A percentile compares a stretch with the other conserved stretches of the same genome.
Evolutionary conservation across 2,888 invertebrate genomes (phyloP).

Genomic region (Troides oblongomaculatus): DNA sequence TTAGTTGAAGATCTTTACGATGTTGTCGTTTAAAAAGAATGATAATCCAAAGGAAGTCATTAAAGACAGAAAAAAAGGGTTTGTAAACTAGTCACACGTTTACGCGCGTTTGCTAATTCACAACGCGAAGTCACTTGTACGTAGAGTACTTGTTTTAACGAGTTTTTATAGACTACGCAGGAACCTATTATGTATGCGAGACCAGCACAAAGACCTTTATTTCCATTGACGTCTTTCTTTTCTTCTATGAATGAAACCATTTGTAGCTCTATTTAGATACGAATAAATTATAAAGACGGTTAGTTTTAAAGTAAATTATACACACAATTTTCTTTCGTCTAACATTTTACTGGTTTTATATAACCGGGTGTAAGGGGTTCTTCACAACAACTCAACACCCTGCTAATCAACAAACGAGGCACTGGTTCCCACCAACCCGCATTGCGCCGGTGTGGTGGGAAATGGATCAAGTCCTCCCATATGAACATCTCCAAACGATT

Average conservation of each 20-base stretch:
- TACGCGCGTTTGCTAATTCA: conserved; percentile 2
- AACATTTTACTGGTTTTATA: too few relatives aligned
- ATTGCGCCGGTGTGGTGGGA: too few relatives aligned
- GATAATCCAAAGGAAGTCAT: neutral
- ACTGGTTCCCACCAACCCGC: too few relatives aligned
- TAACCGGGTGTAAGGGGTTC: too few relatives aligned
- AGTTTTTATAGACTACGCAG: conserved; percentile 24
- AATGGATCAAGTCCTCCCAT: too few relatives aligned
- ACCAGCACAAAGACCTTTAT: conserved; percentile 10
- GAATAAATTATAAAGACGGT: conserved; percentile 1
- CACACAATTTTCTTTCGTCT: neutral
- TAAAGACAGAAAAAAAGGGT: neutral
- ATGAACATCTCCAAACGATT: too few relatives aligned
- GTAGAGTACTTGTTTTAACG: conserved; percentile 16
- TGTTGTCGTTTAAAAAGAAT: neutral
- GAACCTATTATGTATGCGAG: conserved; percentile 15
- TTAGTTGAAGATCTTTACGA: neutral
- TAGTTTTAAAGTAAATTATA: neutral
- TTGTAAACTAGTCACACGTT: neutral
- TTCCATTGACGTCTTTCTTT: conserved; percentile 14
- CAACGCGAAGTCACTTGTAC: neutral
- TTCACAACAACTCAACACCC: too few relatives aligned
- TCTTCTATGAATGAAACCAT: conserved; percentile 9
- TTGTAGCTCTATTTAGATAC: conserved; percentile 1
- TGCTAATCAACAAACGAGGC: too few relatives aligned